phyloP scores from a whole-genome alignment of 2,797 vertebrate genomes.

The Lacerta agilis region DNA sequence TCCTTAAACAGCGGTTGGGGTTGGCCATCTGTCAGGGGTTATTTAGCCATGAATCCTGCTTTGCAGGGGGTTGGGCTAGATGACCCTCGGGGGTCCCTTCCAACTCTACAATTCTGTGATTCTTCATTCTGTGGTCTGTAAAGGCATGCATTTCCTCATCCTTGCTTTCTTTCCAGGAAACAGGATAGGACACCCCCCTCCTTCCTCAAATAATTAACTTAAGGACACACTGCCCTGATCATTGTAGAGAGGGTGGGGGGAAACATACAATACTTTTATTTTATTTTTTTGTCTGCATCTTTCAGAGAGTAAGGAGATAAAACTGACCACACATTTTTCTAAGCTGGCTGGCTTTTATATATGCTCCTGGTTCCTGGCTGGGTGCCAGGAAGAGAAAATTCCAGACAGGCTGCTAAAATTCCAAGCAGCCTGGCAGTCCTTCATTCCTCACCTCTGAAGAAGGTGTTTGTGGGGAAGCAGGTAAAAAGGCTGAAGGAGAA shows the following conservation, averaged over 20 bases:
- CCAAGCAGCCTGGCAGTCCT: not conserved
- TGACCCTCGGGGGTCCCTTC: too few relatives aligned
- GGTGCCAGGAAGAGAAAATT: not conserved
- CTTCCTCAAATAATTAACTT: not conserved
- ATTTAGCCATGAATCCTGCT: too few relatives aligned
- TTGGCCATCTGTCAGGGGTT: too few relatives aligned
- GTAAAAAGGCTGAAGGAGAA: not conserved
- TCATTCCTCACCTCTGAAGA: not conserved
- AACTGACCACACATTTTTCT: too few relatives aligned
- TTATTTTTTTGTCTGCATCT: not conserved
- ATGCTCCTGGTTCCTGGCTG: not conserved
- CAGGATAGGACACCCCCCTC: rapidly evolving
- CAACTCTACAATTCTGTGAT: too few relatives aligned
- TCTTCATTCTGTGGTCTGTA: too few relatives aligned
- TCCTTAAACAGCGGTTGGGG: too few relatives aligned
- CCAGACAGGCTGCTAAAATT: not conserved
- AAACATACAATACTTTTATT: too few relatives aligned
- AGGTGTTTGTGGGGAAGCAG: not conserved
- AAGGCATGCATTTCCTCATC: too few relatives aligned
- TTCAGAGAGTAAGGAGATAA: not conserved
- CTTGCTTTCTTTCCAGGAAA: not conserved
- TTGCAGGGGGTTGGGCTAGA: too few relatives aligned
- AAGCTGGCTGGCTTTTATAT: not conserved
- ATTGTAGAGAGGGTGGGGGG: not conserved
- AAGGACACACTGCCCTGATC: not conserved